Conservation (phyloP, 2,113 vertebrate species). For the Odocoileus hemionus region DNA sequence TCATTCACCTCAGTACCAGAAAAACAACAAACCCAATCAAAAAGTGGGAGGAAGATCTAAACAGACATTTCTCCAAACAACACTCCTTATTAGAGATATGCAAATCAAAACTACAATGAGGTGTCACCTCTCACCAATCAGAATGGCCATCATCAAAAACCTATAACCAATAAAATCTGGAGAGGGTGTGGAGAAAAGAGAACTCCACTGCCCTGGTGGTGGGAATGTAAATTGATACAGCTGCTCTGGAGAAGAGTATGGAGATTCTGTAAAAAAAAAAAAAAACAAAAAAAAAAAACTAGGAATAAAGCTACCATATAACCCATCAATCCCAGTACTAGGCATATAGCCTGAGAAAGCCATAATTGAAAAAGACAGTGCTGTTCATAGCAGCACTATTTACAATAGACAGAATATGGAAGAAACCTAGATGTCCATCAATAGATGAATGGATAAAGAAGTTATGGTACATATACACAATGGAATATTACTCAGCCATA, state of each 20-base stretch:
- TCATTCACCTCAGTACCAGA: background rate
- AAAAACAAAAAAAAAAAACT: too few species aligned
- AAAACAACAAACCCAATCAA: background rate
- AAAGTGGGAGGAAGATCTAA: background rate
- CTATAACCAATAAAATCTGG: background rate
- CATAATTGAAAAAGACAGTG: background rate
- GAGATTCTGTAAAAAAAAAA: background rate
- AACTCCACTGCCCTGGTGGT: background rate
- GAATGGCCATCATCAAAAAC: background rate
- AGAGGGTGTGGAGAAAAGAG: background rate
- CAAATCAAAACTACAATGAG: background rate
- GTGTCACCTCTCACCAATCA: background rate
- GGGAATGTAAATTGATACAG: background rate
- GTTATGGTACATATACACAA: background rate
- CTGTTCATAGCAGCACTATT: background rate
- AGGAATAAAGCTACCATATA: background rate
- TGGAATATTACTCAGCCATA: background rate
- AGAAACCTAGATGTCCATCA: background rate
- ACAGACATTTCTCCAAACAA: background rate
- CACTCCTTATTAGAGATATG: background rate
- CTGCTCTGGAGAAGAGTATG: background rate
- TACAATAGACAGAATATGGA: background rate
- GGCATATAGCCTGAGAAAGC: background rate
- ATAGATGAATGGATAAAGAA: background rate
- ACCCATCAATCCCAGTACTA: background rate